Evolutionary conservation across 2,113 vertebrate genomes (phyloP), one percentile per base, ranked within the genome.

Genomic region (Glareola pratincola): DNA sequence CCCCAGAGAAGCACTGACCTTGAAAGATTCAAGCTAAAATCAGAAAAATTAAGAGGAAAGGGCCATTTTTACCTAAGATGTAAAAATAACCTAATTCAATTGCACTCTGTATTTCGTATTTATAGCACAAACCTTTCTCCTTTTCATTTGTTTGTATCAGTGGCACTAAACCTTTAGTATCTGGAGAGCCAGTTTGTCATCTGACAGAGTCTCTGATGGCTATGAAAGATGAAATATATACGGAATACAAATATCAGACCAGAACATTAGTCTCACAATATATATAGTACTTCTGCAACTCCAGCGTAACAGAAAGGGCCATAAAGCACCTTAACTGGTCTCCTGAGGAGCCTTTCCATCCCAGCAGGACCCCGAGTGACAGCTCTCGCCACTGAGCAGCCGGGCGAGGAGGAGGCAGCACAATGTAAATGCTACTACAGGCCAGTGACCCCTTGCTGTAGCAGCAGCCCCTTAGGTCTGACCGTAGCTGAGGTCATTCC

Each of bases 61-160:
- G 34, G 19, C 37, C 43, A 24, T 88, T 95, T 96, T 77, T 76
- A 73, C 77, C 23, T 73, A 62, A 89, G 20, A 80, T 83, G 37
- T 67, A 92, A 90, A 93, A 96, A 66, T 74, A 90, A 63, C 16
- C 16, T 72, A 50, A 81, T 63, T 83, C 62, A 74, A 27, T 85
- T 67, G 45, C 56, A 51, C 29, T 20, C 39, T 10, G 0, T 73
- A 20, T 85, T 88, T 90, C 45, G 77, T 80, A 90, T 57, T 85
- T 85, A 59, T 57, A 63, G 41, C 14, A 67, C 63, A 96, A 90
- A 88, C 19, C 62, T 77, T 93, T 83, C 62, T 54, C n/a, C 37
- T 88, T 93, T 96, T 67, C 67, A 85, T 90, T 85, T 95, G 62
- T 92, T 93, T 92, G 50, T 69, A 80, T 72, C 41, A 71, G 32